Percentiles rank a stretch among this genome's conserved stretches.
Conservation (phyloP, 2,888 invertebrate genomes). For the Malthinus seriepunctatus region DNA sequence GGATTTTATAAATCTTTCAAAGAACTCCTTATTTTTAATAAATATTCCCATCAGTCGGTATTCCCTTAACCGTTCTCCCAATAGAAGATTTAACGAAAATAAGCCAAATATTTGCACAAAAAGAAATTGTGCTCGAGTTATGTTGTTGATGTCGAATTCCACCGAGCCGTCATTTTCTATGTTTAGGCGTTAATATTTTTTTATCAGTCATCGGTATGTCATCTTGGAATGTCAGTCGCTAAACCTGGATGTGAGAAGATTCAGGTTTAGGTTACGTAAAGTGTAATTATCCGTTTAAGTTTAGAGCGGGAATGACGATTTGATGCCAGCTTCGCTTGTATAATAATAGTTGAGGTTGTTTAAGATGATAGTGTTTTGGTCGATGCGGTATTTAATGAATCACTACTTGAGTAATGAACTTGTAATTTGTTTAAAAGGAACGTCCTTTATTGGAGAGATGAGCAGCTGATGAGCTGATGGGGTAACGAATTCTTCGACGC, state of each 20-base stretch:
- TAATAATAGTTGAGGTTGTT: slow-evolving; percentile 27
- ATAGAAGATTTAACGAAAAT: too few relatives aligned
- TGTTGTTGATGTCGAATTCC: slow-evolving; percentile 3
- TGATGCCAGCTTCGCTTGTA: slow-evolving; percentile 21
- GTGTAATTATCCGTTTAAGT: slow-evolving; percentile 31
- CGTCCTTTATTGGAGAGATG: neutral
- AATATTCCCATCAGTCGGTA: too few relatives aligned
- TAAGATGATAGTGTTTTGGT: slow-evolving; percentile 21
- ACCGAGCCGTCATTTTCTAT: slow-evolving; percentile 19
- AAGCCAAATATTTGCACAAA: too few relatives aligned
- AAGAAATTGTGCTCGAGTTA: neutral
- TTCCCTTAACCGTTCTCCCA: too few relatives aligned
- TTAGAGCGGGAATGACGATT: slow-evolving; percentile 29
- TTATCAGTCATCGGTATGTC: slow-evolving; percentile 30
- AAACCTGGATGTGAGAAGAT: slow-evolving; percentile 33
- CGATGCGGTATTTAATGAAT: slow-evolving; percentile 21
- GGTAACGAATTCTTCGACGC: neutral
- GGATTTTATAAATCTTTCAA: too few relatives aligned
- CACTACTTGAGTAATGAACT: slow-evolving; percentile 20
- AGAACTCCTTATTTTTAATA: too few relatives aligned
- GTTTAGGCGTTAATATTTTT: slow-evolving; percentile 18
- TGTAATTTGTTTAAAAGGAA: slow-evolving; percentile 12
- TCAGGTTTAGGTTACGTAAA: slow-evolving; percentile 40
- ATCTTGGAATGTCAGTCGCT: slow-evolving; percentile 33
- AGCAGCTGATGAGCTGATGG: neutral